These are phyloP conservation scores for Lophius piscatorius DNA, from an alignment of 2,113 vertebrate species.

Conservation along the genomic window DNA sequence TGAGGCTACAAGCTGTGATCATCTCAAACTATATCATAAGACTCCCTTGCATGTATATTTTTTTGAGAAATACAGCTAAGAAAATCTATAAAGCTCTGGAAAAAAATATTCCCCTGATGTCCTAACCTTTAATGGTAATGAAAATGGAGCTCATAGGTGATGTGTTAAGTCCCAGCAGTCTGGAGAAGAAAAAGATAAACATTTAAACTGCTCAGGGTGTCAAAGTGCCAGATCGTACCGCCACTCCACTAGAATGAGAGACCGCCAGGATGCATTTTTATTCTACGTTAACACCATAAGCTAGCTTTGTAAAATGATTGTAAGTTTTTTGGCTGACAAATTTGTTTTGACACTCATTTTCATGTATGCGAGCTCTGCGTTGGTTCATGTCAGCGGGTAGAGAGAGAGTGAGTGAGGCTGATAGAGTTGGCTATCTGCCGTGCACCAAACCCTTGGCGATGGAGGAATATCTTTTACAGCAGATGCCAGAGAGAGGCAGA, in stretches of 20 bases:
- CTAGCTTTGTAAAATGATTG: constrained; percentile 42
- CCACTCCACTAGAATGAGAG: constrained; percentile 25
- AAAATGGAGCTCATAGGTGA: constrained; percentile 47
- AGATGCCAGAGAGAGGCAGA: constrained; percentile 75
- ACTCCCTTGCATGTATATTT: constrained; percentile 15
- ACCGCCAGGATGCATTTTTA: constrained; percentile 41
- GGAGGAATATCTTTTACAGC: constrained; percentile 74
- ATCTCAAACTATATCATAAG: constrained; percentile 12
- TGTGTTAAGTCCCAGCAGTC: constrained; percentile 45
- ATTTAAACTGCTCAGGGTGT: constrained; percentile 19
- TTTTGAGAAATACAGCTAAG: constrained; percentile 8
- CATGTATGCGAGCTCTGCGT: constrained; percentile 31
- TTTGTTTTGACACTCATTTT: constrained; percentile 60
- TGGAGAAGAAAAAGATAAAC: constrained; percentile 20
- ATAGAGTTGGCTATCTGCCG: constrained; percentile 67
- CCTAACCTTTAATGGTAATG: constrained; percentile 43
- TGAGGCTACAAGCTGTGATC: constrained; percentile 43
- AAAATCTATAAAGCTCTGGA: constrained; percentile 22
- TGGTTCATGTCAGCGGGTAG: constrained; percentile 49
- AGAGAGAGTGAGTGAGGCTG: constrained; percentile 37
- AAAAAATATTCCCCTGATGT: constrained; percentile 4
- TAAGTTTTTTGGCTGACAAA: constrained; percentile 60
- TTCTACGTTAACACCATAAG: constrained; percentile 40
- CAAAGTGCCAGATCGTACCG: constrained; percentile 40
- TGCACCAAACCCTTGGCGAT: constrained; percentile 68